A percentile compares a stretch with the other conserved stretches of the same genome.
These are phyloP conservation scores for Mormyrops boulengeri DNA, from an alignment of 2,797 vertebrate genomes.

Conservation along the genomic window DNA sequence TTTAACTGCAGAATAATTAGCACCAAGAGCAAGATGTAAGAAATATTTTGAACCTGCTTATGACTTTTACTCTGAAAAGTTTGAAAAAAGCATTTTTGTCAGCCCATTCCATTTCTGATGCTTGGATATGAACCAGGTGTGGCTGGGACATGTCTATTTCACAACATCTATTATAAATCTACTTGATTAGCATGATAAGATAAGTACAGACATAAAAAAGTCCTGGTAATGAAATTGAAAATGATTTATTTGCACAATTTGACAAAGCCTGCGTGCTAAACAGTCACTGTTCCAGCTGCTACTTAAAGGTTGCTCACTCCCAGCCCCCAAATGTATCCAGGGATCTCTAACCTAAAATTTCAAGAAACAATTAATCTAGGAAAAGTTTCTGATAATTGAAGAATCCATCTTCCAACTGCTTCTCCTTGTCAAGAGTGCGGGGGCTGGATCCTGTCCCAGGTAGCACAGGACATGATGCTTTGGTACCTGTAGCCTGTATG, in stretches of 20 bases:
- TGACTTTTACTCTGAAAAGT: not conserved
- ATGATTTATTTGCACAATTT: not conserved
- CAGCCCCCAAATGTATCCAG: not conserved
- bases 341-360: not conserved
- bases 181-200: not conserved
- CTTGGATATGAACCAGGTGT: not conserved
- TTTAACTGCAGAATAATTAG: not conserved
- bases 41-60: not conserved
- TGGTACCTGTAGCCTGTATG: not conserved
- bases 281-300: not conserved
- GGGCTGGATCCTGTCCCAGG: not conserved
- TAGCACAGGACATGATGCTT: not conserved
- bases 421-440: not conserved
- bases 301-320: not conserved
- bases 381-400: not conserved
- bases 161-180: not conserved
- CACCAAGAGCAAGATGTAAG: not conserved
- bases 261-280: not conserved
- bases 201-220: not conserved
- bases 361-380: not conserved
- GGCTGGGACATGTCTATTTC: not conserved
- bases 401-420: not conserved
- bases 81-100: not conserved
- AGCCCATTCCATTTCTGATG: not conserved
- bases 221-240: not conserved